phyloP scores from a whole-genome alignment of 2,888 invertebrate genomes.

The Augochlorella aurata region DNA sequence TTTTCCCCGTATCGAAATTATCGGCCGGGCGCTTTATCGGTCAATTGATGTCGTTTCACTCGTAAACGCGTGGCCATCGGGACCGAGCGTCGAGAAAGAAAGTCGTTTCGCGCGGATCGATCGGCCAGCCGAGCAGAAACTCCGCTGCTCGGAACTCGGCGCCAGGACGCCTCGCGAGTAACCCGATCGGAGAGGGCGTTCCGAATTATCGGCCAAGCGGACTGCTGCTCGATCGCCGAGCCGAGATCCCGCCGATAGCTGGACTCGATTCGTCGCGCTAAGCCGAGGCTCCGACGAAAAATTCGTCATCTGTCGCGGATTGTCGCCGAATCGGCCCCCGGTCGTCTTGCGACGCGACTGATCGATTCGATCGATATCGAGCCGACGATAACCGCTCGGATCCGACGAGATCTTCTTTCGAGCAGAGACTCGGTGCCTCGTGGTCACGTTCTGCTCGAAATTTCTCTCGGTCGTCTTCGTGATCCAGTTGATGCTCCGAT shows the following conservation, averaged over 20 bases:
- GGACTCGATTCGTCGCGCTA: slow-evolving; percentile 36
- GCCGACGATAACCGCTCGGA: slow-evolving; percentile 20
- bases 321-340: neutral
- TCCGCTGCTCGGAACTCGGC: neutral
- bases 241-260: slow-evolving; percentile 32
- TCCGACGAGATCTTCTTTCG: slow-evolving; percentile 14
- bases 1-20: slow-evolving; percentile 29
- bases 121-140: slow-evolving; percentile 8
- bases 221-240: slow-evolving; percentile 15
- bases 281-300: slow-evolving; percentile 30
- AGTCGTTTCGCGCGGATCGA: slow-evolving; percentile 21
- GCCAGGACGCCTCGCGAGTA: slow-evolving; percentile 26
- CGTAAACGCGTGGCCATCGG: slow-evolving; percentile 20
- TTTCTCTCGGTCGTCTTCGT: neutral
- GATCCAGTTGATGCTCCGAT: neutral
- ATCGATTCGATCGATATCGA: slow-evolving; percentile 31
- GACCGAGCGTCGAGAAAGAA: slow-evolving; percentile 11
- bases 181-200: slow-evolving; percentile 42
- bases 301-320: slow-evolving; percentile 18
- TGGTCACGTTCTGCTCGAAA: neutral
- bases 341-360: slow-evolving; percentile 9
- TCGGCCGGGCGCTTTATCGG: slow-evolving; percentile 28
- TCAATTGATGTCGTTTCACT: neutral
- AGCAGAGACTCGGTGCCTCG: neutral
- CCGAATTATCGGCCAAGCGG: slow-evolving; percentile 37